phyloP scores from a whole-genome alignment of 2,797 vertebrate genomes.

The Spatula versicolor region DNA sequence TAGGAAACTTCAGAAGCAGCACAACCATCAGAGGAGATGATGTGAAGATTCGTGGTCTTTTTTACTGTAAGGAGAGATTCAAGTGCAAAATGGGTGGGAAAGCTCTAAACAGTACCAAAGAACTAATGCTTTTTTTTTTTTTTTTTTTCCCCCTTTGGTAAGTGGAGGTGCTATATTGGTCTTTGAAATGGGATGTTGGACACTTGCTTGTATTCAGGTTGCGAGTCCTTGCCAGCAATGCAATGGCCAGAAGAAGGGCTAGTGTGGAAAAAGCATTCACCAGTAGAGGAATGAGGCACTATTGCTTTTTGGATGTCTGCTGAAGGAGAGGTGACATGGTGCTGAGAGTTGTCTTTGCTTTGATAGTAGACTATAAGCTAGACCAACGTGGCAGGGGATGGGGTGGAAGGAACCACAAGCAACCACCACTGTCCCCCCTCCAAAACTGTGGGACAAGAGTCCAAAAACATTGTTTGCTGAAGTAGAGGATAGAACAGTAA shows the following conservation, averaged over 20 bases:
- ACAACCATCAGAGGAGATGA: background rate
- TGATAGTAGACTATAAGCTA: background rate
- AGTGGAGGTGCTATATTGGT: background rate
- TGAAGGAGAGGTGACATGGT: background rate
- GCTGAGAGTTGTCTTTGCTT: background rate
- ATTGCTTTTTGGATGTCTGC: background rate
- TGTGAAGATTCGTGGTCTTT: background rate
- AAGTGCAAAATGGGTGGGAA: background rate
- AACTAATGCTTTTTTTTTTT: background rate
- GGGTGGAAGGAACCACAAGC: background rate
- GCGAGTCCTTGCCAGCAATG: background rate
- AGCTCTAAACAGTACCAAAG: background rate
- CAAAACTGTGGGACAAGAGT: background rate
- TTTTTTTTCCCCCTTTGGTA: background rate
- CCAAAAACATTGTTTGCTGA: background rate
- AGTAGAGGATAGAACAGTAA: background rate
- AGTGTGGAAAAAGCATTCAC: background rate
- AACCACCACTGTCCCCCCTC: no score
- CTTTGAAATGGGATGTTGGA: background rate
- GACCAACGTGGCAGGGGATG: rapidly evolving
- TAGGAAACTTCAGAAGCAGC: background rate
- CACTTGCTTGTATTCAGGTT: background rate
- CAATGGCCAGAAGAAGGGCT: background rate
- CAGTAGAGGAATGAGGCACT: background rate
- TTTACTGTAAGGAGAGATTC: rapidly evolving